These are phyloP conservation scores for Epirrhoe alternata DNA, from an alignment of 2,888 invertebrate genomes.

Conservation along the genomic window DNA sequence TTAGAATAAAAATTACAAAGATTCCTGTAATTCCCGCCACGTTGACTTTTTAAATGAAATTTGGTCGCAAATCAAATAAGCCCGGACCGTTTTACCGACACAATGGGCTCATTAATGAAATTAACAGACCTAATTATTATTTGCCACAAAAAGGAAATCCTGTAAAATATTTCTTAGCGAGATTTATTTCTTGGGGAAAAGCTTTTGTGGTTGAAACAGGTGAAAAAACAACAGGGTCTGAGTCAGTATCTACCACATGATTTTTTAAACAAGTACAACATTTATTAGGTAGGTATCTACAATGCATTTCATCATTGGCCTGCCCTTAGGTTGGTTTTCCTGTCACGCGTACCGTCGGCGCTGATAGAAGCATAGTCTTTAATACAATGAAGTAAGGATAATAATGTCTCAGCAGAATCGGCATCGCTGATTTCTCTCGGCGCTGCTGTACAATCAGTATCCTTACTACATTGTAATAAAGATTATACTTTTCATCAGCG, in stretches of 20 bases:
- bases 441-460: too few species aligned
- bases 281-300: too few species aligned
- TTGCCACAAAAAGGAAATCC: constrained; percentile 46
- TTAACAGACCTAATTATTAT: constrained; percentile 75
- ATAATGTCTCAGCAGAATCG: too few species aligned
- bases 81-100: constrained; percentile 44
- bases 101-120: constrained; percentile 70
- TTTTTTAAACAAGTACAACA: too few species aligned
- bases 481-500: too few species aligned
- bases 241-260: background rate
- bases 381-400: too few species aligned
- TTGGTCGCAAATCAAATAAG: constrained; percentile 65
- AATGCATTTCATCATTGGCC: too few species aligned
- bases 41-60: constrained; percentile 35
- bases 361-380: too few species aligned
- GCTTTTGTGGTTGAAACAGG: background rate
- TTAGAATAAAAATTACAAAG: constrained; percentile 17
- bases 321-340: too few species aligned
- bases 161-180: constrained; percentile 4
- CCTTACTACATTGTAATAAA: too few species aligned
- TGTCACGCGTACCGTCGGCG: too few species aligned
- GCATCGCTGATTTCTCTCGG: too few species aligned
- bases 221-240: background rate
- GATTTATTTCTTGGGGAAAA: constrained; percentile 7
- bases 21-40: constrained; percentile 24